Conservation (phyloP, 2,888 invertebrate species). For the Lochmaea crataegi region DNA sequence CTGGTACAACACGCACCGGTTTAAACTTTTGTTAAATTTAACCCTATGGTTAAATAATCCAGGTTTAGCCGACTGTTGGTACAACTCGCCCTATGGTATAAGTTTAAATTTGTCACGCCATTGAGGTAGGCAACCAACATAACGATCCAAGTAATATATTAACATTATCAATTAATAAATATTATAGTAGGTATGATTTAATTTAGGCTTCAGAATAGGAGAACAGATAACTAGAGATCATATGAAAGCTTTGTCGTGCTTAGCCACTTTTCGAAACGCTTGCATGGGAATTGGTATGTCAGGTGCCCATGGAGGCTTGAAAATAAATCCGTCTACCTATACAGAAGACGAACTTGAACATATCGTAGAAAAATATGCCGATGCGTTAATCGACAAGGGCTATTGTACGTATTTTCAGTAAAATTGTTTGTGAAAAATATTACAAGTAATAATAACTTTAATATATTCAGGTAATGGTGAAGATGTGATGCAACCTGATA, state of each 20-base stretch:
- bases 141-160: too few species aligned
- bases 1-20: too few species aligned
- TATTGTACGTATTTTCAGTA: conserved; percentile 43
- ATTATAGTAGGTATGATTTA: background rate
- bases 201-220: conserved; percentile 56
- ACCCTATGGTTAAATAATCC: too few species aligned
- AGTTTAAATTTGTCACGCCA: too few species aligned
- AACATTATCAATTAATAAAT: too few species aligned
- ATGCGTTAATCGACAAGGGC: conserved; percentile 52
- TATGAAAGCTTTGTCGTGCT: conserved; percentile 58
- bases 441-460: background rate
- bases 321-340: conserved; percentile 55
- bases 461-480: conserved; percentile 49
- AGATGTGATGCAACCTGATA: conserved; percentile 59
- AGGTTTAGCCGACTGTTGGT: too few species aligned
- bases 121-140: too few species aligned
- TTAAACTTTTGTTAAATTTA: too few species aligned
- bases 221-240: conserved; percentile 56
- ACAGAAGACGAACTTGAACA: conserved; percentile 54
- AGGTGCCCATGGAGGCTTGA: conserved; percentile 60
- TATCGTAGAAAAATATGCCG: conserved; percentile 54
- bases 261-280: conserved; percentile 58
- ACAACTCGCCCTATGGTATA: too few species aligned
- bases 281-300: conserved; percentile 58
- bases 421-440: background rate